Evolutionary conservation across 2,113 vertebrate genomes (phyloP).

Genomic region (Oryzias celebensis): DNA sequence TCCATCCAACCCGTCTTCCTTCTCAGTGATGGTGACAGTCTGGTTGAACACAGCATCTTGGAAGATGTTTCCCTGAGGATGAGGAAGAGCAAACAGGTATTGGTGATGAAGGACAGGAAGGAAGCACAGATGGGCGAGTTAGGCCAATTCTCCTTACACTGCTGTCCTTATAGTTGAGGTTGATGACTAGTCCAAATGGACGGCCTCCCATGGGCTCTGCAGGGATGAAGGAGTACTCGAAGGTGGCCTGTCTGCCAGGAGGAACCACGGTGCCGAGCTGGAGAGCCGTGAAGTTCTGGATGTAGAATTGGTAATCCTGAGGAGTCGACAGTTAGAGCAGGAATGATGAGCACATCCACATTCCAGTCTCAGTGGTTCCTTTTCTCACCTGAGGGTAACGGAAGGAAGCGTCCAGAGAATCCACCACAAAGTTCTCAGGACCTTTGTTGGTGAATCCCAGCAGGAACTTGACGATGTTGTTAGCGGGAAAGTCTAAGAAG

Average conservation of each 20-base stretch:
- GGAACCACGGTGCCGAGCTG: slow-evolving; percentile 87
- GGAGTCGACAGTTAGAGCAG: rapidly evolving
- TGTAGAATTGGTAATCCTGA: slow-evolving; percentile 96
- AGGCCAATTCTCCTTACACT: slow-evolving; percentile 73
- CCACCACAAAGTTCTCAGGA: slow-evolving; percentile 88
- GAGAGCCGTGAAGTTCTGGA: slow-evolving; percentile 98
- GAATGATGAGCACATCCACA: neutral
- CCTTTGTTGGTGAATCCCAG: slow-evolving; percentile 97
- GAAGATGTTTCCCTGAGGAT: slow-evolving; percentile 87
- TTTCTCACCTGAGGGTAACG: slow-evolving; percentile 87
- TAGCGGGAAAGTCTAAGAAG: slow-evolving; percentile 91
- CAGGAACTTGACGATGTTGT: slow-evolving; percentile 97
- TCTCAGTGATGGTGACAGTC: slow-evolving; percentile 94
- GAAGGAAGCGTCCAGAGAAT: slow-evolving; percentile 96
- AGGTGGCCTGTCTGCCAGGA: slow-evolving; percentile 89
- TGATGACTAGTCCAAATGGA: slow-evolving; percentile 95
- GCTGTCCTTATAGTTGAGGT: slow-evolving; percentile 94
- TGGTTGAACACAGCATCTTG: slow-evolving; percentile 99
- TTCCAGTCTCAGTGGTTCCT: neutral
- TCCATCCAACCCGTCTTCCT: slow-evolving; percentile 93
- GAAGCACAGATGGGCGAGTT: neutral
- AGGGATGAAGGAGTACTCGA: slow-evolving; percentile 98
- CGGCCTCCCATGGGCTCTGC: slow-evolving; percentile 97
- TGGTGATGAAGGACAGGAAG: neutral
- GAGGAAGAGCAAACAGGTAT: no score